Evolutionary conservation across 2,888 invertebrate genomes (phyloP), one percentile per base, ranked within the genome.

Genomic region (Hyposoter didymator): DNA sequence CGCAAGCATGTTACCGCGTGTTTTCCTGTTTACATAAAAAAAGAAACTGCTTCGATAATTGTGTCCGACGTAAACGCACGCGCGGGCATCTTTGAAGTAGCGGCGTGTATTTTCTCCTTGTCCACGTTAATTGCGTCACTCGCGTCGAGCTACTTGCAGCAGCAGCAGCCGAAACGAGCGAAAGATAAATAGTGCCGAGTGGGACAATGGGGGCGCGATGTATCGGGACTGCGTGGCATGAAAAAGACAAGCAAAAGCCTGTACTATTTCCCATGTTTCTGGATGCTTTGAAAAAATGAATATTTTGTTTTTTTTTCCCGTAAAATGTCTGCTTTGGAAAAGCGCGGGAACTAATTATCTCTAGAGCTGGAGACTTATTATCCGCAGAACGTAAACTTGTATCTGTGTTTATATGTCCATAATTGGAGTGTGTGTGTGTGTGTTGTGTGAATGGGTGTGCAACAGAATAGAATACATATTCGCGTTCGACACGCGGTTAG

Each of bases 121-220:
- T 52, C n/a, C 19, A 66, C 35, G 64, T 49, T 72, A 78, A 78
- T 84, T 84, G 81, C 84, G 81, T 84, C 84, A 84, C 81, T 1
- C 39, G 80, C 80, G 80, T 52, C 64, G 72, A 49, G 80, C 76
- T 84, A 78, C 80, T 75, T 76, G 76, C 74, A 62, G 45, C 67
- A 32, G 76, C 74, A 62, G 45, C 67, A 32, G 28, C 55, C 22
- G 55, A 59, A 59, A 28, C 22, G 22, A 28, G 5, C 81, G 81
- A 19, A 81, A 76, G 69, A 73, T 47, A 72, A 81, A 82, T 84
- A 82, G 78, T 81, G 67, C 81, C 59, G 59, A 59, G 59, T 70
- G 19, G 59, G 43, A 52, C 62, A 72, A 73, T 12, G 73, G 8
- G 32, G 6, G 73, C 45, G 62, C 62, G 74, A 74, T 74, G 62